phyloP scores from a whole-genome alignment of 2,797 vertebrate genomes.

The Gymnothorax javanicus region DNA sequence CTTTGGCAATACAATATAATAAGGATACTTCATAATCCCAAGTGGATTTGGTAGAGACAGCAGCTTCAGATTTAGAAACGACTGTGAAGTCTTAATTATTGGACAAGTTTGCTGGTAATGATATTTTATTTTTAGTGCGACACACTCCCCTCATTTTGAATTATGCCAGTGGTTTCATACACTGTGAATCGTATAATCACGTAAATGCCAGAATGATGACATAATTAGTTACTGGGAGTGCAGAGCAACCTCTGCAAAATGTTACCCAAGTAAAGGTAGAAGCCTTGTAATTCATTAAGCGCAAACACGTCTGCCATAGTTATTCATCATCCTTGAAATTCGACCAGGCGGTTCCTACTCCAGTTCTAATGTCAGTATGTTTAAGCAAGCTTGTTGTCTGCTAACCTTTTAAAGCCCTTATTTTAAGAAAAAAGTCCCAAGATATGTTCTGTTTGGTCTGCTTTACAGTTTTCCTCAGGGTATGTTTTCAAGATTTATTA shows the following conservation, averaged over 20 bases:
- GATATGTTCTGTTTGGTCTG: constrained; percentile 45
- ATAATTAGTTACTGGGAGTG: constrained; percentile 89
- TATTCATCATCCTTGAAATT: constrained; percentile 78
- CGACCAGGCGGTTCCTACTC: constrained; percentile 49
- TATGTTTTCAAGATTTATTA: constrained; percentile 39
- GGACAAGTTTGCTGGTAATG: constrained; percentile 59
- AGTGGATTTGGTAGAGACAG: constrained; percentile 58
- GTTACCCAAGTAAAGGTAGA: constrained; percentile 81
- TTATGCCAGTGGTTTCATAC: constrained; percentile 76
- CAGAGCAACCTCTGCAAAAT: constrained; percentile 86
- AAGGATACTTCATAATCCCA: constrained; percentile 55
- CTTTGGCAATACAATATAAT: constrained; percentile 61
- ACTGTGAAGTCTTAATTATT: constrained; percentile 63
- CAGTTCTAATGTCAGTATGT: constrained; percentile 37
- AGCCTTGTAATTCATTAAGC: constrained; percentile 83
- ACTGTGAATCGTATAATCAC: constrained; percentile 85
- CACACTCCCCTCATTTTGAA: constrained; percentile 75
- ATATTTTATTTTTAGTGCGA: constrained; percentile 60
- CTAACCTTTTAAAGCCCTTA: constrained; percentile 18
- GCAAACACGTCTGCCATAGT: constrained; percentile 71
- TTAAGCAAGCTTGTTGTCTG: constrained; percentile 39
- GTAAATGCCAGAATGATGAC: constrained; percentile 91
- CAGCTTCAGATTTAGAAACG: constrained; percentile 55
- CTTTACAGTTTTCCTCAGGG: constrained; percentile 40
- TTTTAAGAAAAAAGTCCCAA: constrained; percentile 36